These are phyloP conservation scores for Chydorus sphaericus DNA, from an alignment of 2,888 invertebrate species.

Conservation along the genomic window DNA sequence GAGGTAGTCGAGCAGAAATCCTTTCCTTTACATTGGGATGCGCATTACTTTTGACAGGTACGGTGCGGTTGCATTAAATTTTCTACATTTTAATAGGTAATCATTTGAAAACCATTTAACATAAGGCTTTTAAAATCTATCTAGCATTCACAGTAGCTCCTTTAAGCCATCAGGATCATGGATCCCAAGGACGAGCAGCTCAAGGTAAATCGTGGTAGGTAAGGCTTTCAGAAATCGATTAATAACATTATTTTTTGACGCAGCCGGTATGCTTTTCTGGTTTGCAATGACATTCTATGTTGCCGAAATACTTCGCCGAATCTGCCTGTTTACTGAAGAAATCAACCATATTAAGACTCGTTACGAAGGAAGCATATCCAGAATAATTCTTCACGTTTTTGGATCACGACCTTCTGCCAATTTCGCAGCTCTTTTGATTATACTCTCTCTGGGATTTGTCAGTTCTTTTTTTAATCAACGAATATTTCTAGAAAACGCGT, in stretches of 20 bases:
- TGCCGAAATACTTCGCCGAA: neutral
- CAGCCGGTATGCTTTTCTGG: neutral
- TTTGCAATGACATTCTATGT: neutral
- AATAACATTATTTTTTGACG: neutral
- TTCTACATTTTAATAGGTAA: too few relatives aligned
- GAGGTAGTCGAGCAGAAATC: neutral
- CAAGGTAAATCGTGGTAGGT: neutral
- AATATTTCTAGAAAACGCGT: too few relatives aligned
- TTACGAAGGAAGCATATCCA: neutral
- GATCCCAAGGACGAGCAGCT: neutral
- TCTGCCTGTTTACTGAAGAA: neutral
- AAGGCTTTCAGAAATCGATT: neutral
- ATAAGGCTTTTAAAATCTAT: neutral
- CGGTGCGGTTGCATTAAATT: too few relatives aligned
- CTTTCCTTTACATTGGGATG: neutral
- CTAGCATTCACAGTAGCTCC: neutral
- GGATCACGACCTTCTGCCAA: neutral
- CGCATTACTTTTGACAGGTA: neutral
- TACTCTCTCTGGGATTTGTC: neutral
- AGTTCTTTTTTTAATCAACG: neutral
- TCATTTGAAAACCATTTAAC: neutral
- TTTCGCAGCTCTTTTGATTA: neutral
- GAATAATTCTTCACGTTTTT: neutral
- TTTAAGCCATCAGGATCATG: neutral
- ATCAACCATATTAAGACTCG: neutral